phyloP scores from a whole-genome alignment of 2,888 invertebrate species.

The Euspilapteryx auroguttella region DNA sequence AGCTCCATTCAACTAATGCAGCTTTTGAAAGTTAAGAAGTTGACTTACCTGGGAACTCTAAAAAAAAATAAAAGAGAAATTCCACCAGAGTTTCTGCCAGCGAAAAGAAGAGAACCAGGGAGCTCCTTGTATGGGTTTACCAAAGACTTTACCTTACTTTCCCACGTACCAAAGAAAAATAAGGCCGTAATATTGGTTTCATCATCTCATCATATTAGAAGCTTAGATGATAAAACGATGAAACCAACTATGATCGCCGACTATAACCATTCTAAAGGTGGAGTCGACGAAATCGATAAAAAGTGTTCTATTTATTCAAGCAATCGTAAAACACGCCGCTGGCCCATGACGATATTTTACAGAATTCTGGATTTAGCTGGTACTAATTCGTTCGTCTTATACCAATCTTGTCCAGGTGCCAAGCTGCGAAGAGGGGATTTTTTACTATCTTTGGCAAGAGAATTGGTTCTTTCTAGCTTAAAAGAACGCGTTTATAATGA shows the following conservation, averaged over 20 bases:
- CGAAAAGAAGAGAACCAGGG: neutral
- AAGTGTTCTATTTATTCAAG: slow-evolving; percentile 6
- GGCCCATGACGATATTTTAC: slow-evolving; percentile 10
- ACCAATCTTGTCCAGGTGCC: slow-evolving; percentile 6
- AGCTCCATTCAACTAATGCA: slow-evolving; percentile 10
- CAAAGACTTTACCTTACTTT: neutral
- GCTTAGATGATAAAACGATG: slow-evolving; percentile 5
- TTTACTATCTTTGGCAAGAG: slow-evolving; percentile 8
- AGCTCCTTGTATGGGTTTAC: neutral
- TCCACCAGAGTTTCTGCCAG: neutral
- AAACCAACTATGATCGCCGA: slow-evolving; percentile 8
- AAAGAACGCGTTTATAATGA: slow-evolving; percentile 8
- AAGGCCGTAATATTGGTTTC: slow-evolving; percentile 5
- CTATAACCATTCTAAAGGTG: slow-evolving; percentile 8
- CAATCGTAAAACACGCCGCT: slow-evolving; percentile 6
- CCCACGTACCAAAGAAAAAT: neutral
- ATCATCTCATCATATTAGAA: slow-evolving; percentile 8
- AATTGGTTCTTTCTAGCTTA: slow-evolving; percentile 7
- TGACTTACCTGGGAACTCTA: slow-evolving; percentile 11
- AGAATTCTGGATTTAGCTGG: slow-evolving; percentile 9
- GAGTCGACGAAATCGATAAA: slow-evolving; percentile 6
- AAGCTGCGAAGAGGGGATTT: slow-evolving; percentile 8
- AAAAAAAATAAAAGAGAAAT: slow-evolving; percentile 9
- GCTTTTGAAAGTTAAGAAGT: slow-evolving; percentile 8
- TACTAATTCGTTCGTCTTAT: slow-evolving; percentile 6